phyloP scores from a whole-genome alignment of 2,888 invertebrate genomes.

The Yponomeuta sedellus region DNA sequence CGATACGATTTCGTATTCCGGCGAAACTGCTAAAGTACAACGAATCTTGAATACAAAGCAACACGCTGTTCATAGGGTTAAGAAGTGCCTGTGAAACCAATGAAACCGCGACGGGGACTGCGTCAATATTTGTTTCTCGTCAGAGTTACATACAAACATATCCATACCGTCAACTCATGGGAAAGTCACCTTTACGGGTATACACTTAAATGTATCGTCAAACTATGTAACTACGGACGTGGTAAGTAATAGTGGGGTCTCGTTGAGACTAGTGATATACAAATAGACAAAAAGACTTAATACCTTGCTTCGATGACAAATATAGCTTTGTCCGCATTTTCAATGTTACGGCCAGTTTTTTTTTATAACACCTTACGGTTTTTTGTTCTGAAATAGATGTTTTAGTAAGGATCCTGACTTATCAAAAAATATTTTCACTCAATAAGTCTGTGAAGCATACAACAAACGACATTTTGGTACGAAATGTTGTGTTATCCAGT shows the following conservation, averaged over 20 bases:
- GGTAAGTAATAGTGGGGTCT: background rate
- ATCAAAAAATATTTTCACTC: too few species aligned
- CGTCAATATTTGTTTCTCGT: conserved; percentile 58
- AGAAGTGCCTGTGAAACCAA: conserved; percentile 7
- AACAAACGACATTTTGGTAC: too few species aligned
- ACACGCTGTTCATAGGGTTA: background rate
- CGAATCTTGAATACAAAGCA: background rate
- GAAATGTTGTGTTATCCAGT: too few species aligned
- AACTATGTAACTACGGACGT: background rate
- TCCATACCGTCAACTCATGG: background rate
- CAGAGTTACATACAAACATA: background rate
- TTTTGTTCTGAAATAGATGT: too few species aligned
- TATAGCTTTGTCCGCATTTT: background rate
- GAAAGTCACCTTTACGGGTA: background rate
- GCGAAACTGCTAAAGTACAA: background rate
- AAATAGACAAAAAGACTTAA: conserved; percentile 40
- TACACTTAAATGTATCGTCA: background rate
- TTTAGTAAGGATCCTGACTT: too few species aligned
- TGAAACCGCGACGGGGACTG: conserved; percentile 10
- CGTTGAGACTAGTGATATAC: conserved; percentile 41
- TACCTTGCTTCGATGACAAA: background rate
- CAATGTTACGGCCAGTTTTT: background rate
- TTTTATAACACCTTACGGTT: background rate
- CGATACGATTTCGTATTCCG: background rate
- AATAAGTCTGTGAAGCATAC: too few species aligned